Conservation (phyloP, 2,888 invertebrate species). For the Patella caerulea region DNA sequence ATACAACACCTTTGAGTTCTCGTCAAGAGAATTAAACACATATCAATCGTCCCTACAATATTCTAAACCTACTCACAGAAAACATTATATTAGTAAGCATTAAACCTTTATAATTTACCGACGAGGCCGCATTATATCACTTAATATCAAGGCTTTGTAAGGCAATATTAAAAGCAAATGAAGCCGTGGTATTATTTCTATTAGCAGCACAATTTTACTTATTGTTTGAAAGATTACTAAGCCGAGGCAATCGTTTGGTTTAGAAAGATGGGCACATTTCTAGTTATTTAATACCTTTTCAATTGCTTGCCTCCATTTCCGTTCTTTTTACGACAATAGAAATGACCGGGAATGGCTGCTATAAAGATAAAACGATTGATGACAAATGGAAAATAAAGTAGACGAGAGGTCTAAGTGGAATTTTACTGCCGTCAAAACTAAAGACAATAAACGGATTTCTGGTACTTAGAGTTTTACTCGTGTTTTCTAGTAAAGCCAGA, state of each 20-base stretch:
- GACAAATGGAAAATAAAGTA: slow-evolving; percentile 9
- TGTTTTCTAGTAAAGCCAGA: too few species aligned
- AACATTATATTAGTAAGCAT: background rate
- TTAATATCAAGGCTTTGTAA: slow-evolving; percentile 8
- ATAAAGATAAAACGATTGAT: slow-evolving; percentile 4
- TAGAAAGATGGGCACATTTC: slow-evolving; percentile 7
- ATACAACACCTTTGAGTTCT: background rate
- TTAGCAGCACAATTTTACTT: slow-evolving; percentile 10
- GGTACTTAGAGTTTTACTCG: background rate
- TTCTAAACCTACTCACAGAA: slow-evolving; percentile 5
- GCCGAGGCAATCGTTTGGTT: background rate
- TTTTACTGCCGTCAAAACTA: background rate
- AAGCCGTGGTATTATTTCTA: slow-evolving; percentile 3
- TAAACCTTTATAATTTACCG: background rate
- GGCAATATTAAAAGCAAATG: slow-evolving; percentile 9
- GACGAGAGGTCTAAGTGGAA: slow-evolving; percentile 10
- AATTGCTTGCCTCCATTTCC: slow-evolving; percentile 9
- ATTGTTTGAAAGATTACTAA: slow-evolving; percentile 9
- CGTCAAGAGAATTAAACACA: too few species aligned
- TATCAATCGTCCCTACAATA: too few species aligned
- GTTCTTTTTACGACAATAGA: slow-evolving; percentile 5
- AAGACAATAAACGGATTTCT: slow-evolving; percentile 10
- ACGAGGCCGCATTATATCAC: too few species aligned
- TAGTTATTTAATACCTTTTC: slow-evolving; percentile 10
- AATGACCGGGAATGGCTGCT: background rate